These are phyloP conservation scores for Diorhabda elongata DNA, from an alignment of 1,140 invertebrate species.

Conservation along the genomic window DNA sequence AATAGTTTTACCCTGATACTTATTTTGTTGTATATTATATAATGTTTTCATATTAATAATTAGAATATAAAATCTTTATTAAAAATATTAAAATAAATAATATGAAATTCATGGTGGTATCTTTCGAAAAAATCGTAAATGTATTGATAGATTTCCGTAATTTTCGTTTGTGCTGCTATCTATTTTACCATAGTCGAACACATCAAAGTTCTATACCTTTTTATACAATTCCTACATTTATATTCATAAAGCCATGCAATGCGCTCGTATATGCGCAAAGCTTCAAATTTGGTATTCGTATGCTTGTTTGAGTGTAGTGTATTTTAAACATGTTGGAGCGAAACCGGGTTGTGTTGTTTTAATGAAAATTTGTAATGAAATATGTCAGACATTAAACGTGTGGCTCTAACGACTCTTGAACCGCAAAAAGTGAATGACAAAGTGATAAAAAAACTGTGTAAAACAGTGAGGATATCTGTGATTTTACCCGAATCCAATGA, in stretches of 20 bases:
- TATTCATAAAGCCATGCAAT: slow-evolving; percentile 26
- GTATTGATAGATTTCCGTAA: too few relatives aligned
- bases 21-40: too few relatives aligned
- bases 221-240: too few relatives aligned
- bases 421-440: slow-evolving; percentile 40
- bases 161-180: too few relatives aligned
- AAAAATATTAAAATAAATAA: too few relatives aligned
- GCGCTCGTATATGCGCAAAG: slow-evolving; percentile 33
- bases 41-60: too few relatives aligned
- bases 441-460: slow-evolving; percentile 32
- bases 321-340: slow-evolving; percentile 47
- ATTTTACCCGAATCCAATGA: slow-evolving; percentile 61
- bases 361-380: slow-evolving; percentile 40
- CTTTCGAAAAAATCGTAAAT: too few relatives aligned
- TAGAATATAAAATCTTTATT: too few relatives aligned
- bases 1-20: too few relatives aligned
- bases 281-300: slow-evolving; percentile 21
- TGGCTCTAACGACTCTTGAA: slow-evolving; percentile 36
- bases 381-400: slow-evolving; percentile 46
- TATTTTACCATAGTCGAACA: too few relatives aligned
- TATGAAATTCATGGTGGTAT: too few relatives aligned
- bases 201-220: too few relatives aligned
- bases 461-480: slow-evolving; percentile 55
- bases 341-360: slow-evolving; percentile 42
- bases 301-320: slow-evolving; percentile 35